phyloP scores from a whole-genome alignment of 2,888 invertebrate species.

The Abrostola tripartita region DNA sequence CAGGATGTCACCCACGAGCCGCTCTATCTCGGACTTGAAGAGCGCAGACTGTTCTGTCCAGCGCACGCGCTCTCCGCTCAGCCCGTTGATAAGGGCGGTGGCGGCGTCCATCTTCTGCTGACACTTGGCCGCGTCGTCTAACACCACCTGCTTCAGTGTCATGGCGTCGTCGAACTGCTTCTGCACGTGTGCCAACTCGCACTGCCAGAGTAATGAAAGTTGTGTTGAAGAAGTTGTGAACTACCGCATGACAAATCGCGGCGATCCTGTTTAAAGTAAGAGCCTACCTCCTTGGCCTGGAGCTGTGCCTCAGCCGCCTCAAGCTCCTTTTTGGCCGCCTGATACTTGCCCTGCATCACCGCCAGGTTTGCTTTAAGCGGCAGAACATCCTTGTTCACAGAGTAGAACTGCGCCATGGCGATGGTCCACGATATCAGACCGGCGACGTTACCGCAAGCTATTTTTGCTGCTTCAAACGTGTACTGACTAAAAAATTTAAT shows the following conservation, averaged over 20 bases:
- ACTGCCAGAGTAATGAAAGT: conserved; percentile 54
- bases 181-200: conserved; percentile 89
- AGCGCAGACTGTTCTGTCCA: conserved; percentile 96
- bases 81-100: conserved; percentile 94
- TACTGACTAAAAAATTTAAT: conserved; percentile 81
- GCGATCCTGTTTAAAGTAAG: background rate
- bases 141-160: conserved; percentile 91
- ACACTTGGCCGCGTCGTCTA: conserved; percentile 94
- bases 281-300: conserved; percentile 82
- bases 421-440: conserved; percentile 96
- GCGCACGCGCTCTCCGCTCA: conserved; percentile 94
- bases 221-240: background rate
- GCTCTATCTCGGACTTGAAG: conserved; percentile 94
- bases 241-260: background rate
- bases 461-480: conserved; percentile 94
- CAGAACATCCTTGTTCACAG: conserved; percentile 95
- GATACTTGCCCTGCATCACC: conserved; percentile 92
- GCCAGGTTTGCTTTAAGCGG: conserved; percentile 95
- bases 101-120: conserved; percentile 97
- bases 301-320: conserved; percentile 88
- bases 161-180: conserved; percentile 92
- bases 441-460: conserved; percentile 96
- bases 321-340: conserved; percentile 89
- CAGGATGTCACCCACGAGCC: conserved; percentile 95
- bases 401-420: conserved; percentile 94